Conservation (phyloP, 2,888 invertebrate species). For the Athrips mouffetella region DNA sequence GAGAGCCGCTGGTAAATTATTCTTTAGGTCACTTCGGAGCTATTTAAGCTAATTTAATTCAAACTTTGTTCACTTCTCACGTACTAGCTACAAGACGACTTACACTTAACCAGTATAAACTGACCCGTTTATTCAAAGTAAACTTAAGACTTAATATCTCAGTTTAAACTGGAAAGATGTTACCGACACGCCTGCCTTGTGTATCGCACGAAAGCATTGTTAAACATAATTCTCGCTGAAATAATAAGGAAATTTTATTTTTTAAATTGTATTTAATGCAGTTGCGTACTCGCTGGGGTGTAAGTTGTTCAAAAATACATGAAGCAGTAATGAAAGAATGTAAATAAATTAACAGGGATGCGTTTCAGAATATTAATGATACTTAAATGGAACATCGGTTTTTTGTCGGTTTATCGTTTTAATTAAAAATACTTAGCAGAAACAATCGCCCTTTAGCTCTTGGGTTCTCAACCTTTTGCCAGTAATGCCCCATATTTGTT, state of each 20-base stretch:
- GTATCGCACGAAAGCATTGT: conserved; percentile 10
- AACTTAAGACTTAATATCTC: too few species aligned
- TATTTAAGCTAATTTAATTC: conserved; percentile 73
- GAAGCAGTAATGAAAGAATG: not conserved
- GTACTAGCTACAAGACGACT: too few species aligned
- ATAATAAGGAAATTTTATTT: not conserved
- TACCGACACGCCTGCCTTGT: too few species aligned
- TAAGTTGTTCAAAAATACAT: not conserved
- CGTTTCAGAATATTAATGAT: not conserved
- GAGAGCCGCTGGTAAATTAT: conserved; percentile 67
- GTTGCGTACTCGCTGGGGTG: not conserved
- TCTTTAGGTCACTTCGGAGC: conserved; percentile 73
- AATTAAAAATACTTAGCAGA: too few species aligned
- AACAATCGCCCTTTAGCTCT: too few species aligned
- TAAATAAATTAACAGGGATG: not conserved
- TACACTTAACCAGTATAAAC: too few species aligned
- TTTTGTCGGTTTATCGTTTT: too few species aligned
- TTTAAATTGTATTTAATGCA: not conserved
- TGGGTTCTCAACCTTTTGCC: too few species aligned
- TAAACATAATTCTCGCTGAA: conserved; percentile 5
- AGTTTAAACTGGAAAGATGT: too few species aligned
- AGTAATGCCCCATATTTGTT: too few species aligned
- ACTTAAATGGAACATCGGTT: not conserved
- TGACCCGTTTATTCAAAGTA: too few species aligned
- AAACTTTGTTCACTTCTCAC: conserved; percentile 59